Conservation (phyloP, 2,888 invertebrate genomes). For the Chrysodeixis includens region DNA sequence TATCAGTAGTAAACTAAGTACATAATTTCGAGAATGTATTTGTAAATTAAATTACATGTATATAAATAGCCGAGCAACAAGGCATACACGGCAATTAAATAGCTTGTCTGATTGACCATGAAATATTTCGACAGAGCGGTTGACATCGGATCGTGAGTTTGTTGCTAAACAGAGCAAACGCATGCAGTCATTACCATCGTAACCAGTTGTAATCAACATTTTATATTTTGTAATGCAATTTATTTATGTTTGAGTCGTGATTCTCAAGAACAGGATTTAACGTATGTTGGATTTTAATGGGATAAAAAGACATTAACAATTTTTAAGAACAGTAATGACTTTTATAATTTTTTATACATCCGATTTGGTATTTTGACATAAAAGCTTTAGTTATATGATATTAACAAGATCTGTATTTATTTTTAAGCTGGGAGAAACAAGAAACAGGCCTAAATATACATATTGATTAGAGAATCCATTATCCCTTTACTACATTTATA, state of each 20-base stretch:
- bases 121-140: conserved; percentile 42
- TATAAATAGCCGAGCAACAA: neutral
- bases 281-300: too few relatives aligned
- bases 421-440: too few relatives aligned
- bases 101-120: conserved; percentile 2
- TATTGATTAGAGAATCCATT: too few relatives aligned
- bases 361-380: too few relatives aligned
- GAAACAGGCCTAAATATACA: too few relatives aligned
- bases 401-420: too few relatives aligned
- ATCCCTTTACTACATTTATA: too few relatives aligned
- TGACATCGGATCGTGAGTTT: conserved; percentile 48
- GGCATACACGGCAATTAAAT: neutral
- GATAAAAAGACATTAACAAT: too few relatives aligned
- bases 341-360: too few relatives aligned
- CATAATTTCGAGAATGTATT: neutral
- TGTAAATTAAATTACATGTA: neutral
- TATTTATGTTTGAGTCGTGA: neutral
- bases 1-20: neutral
- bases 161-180: conserved; percentile 42
- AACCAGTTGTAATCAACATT: conserved; percentile 30
- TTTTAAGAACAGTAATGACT: too few relatives aligned
- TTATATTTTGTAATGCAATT: neutral
- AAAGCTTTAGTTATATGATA: too few relatives aligned
- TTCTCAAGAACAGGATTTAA: too few relatives aligned
- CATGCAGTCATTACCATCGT: conserved; percentile 42